phyloP scores from a whole-genome alignment of 2,797 vertebrate genomes.

The Lindbergichthys nudifrons region DNA sequence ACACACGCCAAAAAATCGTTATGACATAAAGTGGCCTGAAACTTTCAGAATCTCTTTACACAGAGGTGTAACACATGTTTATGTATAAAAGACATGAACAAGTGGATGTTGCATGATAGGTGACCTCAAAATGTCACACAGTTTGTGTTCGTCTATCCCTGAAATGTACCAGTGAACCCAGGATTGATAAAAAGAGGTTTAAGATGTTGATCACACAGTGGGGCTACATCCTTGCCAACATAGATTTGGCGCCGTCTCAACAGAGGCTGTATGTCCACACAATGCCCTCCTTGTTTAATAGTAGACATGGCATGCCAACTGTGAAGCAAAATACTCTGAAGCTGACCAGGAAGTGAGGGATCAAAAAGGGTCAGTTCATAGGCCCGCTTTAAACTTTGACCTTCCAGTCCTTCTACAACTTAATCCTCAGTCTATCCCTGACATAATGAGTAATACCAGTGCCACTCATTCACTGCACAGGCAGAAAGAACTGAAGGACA shows the following conservation, averaged over 20 bases:
- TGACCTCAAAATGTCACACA: not conserved
- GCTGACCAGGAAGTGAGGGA: constrained; percentile 78
- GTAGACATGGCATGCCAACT: constrained; percentile 60
- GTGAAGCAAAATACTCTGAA: constrained; percentile 57
- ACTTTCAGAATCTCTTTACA: too few relatives aligned
- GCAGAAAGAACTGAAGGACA: constrained; percentile 20
- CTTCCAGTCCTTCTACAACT: constrained; percentile 53
- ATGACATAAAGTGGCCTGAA: too few relatives aligned
- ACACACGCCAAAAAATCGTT: too few relatives aligned
- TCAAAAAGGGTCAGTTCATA: constrained; percentile 78
- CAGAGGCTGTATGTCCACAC: constrained; percentile 51
- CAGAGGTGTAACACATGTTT: too few relatives aligned
- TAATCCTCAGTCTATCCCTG: constrained; percentile 32
- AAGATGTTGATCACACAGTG: constrained; percentile 45
- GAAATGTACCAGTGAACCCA: constrained; percentile 2
- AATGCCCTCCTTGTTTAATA: constrained; percentile 73
- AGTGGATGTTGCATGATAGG: too few relatives aligned
- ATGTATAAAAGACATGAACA: too few relatives aligned
- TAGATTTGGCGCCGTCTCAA: constrained; percentile 53
- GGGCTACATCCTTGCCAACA: constrained; percentile 44
- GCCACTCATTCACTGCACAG: constrained; percentile 20
- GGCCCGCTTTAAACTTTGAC: constrained; percentile 80
- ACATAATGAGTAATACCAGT: constrained; percentile 49
- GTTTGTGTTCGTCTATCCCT: not conserved
- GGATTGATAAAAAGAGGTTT: constrained; percentile 28